Percentiles rank a stretch among this genome's conserved stretches.
phyloP scores from a whole-genome alignment of 2,888 invertebrate genomes.

The Colletes collaris region DNA sequence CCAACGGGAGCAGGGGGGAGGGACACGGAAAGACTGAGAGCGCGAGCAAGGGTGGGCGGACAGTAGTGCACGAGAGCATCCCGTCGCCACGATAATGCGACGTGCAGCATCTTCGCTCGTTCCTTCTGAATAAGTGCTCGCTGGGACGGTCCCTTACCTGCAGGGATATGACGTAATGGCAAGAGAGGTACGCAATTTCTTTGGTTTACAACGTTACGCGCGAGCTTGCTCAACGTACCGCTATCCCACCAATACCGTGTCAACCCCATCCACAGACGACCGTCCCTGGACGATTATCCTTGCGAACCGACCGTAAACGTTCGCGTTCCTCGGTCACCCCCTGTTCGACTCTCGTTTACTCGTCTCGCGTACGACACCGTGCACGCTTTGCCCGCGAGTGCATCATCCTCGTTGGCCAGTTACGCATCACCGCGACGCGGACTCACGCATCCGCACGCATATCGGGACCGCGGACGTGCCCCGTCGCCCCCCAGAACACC shows the following conservation, averaged over 20 bases:
- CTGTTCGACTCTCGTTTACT: neutral
- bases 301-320: neutral
- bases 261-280: neutral
- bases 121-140: slow-evolving; percentile 78
- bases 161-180: slow-evolving; percentile 85
- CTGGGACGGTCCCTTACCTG: slow-evolving; percentile 81
- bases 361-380: neutral
- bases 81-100: slow-evolving; percentile 73
- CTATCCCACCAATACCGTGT: too few relatives aligned
- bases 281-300: neutral
- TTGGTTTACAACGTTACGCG: slow-evolving; percentile 48
- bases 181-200: slow-evolving; percentile 83
- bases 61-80: slow-evolving; percentile 68
- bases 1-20: neutral
- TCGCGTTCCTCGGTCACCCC: neutral
- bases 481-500: too few relatives aligned
- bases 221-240: neutral
- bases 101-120: slow-evolving; percentile 72
- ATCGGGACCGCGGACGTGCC: too few relatives aligned
- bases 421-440: too few relatives aligned
- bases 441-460: neutral
- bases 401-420: neutral
- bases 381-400: slow-evolving; percentile 1
- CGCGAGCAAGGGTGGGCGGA: slow-evolving; percentile 70
- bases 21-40: slow-evolving; percentile 22